phyloP scores from a whole-genome alignment of 2,888 invertebrate genomes.

The Rhagonycha fulva region DNA sequence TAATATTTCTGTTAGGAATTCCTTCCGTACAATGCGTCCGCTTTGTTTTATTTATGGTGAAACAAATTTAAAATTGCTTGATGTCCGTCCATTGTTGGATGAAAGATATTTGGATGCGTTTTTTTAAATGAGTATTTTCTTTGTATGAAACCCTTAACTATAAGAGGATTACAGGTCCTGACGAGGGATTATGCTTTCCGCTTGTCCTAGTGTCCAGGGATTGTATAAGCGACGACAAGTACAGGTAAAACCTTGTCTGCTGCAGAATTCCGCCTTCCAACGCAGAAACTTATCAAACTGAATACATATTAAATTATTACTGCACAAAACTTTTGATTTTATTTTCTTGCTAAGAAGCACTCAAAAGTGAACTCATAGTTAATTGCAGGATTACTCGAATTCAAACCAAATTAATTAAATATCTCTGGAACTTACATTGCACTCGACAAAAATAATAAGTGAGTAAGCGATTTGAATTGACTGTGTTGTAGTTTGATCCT shows the following conservation, averaged over 20 bases:
- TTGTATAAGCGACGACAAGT: constrained; percentile 7
- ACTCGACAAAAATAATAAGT: neutral
- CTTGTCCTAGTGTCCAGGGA: constrained; percentile 16
- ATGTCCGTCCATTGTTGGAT: neutral
- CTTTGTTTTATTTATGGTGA: neutral
- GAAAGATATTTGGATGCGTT: neutral
- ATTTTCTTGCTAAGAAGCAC: neutral
- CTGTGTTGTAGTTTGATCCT: neutral
- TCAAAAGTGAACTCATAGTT: neutral
- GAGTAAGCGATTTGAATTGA: neutral
- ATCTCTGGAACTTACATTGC: neutral
- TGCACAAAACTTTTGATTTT: neutral
- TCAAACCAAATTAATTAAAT: neutral
- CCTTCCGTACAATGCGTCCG: neutral
- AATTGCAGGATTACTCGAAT: neutral
- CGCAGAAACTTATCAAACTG: neutral
- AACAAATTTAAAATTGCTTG: neutral
- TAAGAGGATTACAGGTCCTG: constrained; percentile 16
- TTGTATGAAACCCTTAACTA: neutral
- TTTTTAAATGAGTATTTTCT: constrained; percentile 10
- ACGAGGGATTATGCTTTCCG: constrained; percentile 19
- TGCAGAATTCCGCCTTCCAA: constrained; percentile 1
- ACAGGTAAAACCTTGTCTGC: constrained; percentile 13
- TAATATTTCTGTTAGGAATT: constrained; percentile 4
- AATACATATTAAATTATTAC: neutral